These are phyloP conservation scores for Eugnorisma glareosa DNA, from an alignment of 2,888 invertebrate genomes.

Conservation along the genomic window DNA sequence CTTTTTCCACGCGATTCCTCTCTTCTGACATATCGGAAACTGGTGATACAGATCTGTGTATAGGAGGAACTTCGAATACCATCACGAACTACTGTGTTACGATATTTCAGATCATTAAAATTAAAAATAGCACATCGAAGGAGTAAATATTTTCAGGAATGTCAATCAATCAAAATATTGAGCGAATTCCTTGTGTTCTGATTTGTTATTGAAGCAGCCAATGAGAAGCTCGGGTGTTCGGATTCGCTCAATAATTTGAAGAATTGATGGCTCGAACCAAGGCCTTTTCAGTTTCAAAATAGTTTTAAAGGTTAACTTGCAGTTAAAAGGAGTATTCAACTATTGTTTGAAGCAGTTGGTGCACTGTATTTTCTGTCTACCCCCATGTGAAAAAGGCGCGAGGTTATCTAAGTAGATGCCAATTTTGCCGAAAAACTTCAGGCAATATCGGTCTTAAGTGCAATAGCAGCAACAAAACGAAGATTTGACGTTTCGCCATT, in stretches of 20 bases:
- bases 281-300: slow-evolving; percentile 21
- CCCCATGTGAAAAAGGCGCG: background rate
- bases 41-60: slow-evolving; percentile 83
- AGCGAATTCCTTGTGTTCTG: slow-evolving; percentile 73
- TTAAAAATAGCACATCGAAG: slow-evolving; percentile 80
- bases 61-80: slow-evolving; percentile 71
- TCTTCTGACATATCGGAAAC: slow-evolving; percentile 87
- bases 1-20: slow-evolving; percentile 84
- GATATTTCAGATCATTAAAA: slow-evolving; percentile 70
- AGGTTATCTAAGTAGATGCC: too few species aligned
- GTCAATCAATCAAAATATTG: slow-evolving; percentile 84
- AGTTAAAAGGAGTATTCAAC: too few species aligned
- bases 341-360: background rate
- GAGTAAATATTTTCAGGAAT: slow-evolving; percentile 60
- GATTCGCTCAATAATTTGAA: slow-evolving; percentile 46
- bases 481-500: slow-evolving; percentile 52
- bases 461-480: slow-evolving; percentile 43
- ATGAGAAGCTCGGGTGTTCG: slow-evolving; percentile 51
- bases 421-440: background rate
- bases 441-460: background rate
- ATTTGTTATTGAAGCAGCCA: slow-evolving; percentile 76
- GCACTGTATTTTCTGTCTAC: background rate
- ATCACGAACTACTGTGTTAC: slow-evolving; percentile 70
- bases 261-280: background rate
- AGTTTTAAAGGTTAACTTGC: too few species aligned